Base-by-base conservation (phyloP, 2,113 vertebrate species). In the Myxocyprinus asiaticus region DNA sequence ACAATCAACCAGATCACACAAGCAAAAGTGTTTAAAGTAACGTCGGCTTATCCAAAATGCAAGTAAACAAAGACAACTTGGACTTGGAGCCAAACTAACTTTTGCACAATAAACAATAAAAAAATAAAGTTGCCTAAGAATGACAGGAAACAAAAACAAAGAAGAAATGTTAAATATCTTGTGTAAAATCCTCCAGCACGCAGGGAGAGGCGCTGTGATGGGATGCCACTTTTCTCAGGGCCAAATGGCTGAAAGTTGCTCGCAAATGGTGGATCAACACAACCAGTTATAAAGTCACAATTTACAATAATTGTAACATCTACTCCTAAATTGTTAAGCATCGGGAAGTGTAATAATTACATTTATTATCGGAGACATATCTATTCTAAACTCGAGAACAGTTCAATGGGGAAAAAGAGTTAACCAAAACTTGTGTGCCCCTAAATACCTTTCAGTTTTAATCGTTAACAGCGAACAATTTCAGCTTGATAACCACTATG, bases 211-310 rank as follows among this genome's bases (percentile, higher is more conserved):
- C 45, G 61, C 47, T 74, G 22, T 61, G 50, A 50, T 51, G 79
- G 71, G 63, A 63, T 56, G 45, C 62, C 56, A 76, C 67, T 77
- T 58, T 77, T 73, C 68, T 67, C 73, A 8, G 63, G 66, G 62
- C 74, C 78, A 80, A 80, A 80, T 83, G 67, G 22, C 73, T 77
- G 78, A 76, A 58, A 67, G 74, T 67, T 77, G 78, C 73, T 22
- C 76, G 82, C 78, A 81, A 76, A 58, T 62, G 71, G 64, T 50
- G 50, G 15, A 43, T 76, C 66, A 79, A 47, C 12, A 59, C 17
- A 44, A 51, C 77, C 55, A 44, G n/a, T 14, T 76, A 47, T 22
- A 47, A 59, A 33, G 45, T 33, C 22, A 33, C n/a, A 45, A 12
- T 45, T 45, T 7, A 15, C 11, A 45, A 9, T 17, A 51, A 33